Evolutionary conservation across 2,113 vertebrate species (phyloP).

Genomic region (Thymallus thymallus): DNA sequence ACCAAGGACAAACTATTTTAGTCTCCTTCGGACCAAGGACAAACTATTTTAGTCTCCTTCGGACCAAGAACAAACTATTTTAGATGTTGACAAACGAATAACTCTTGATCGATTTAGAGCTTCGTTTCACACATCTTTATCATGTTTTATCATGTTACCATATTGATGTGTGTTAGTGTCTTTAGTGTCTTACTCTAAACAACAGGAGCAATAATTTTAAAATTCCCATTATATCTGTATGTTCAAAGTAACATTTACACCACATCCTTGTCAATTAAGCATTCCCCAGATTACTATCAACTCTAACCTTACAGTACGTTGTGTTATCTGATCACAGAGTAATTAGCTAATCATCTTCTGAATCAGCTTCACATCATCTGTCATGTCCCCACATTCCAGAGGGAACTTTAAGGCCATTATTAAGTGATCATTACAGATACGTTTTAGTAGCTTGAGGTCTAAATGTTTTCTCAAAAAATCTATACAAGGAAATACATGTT

Average conservation of each 20-base stretch:
- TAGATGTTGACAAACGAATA: neutral
- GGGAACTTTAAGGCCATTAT: too few relatives aligned
- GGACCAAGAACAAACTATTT: conserved; percentile 2
- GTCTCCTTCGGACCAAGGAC: conserved; percentile 4
- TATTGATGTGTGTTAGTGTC: neutral
- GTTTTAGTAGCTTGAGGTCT: too few relatives aligned
- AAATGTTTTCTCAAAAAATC: too few relatives aligned
- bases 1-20: conserved; percentile 2
- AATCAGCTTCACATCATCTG: too few relatives aligned
- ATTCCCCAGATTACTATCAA: neutral
- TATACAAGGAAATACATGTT: too few relatives aligned
- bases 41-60: neutral
- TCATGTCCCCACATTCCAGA: too few relatives aligned
- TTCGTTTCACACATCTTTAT: conserved; percentile 6
- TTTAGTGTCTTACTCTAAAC: neutral
- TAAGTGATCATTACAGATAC: too few relatives aligned
- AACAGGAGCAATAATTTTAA: too few relatives aligned
- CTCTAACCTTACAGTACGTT: neutral
- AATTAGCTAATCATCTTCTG: neutral
- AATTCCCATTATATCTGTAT: neutral
- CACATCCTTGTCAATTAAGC: neutral
- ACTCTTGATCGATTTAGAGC: neutral
- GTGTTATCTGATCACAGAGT: neutral
- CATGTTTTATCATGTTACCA: neutral
- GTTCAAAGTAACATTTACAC: neutral